Conservation (phyloP, 1,140 invertebrate genomes). For the Megathymus violae region DNA sequence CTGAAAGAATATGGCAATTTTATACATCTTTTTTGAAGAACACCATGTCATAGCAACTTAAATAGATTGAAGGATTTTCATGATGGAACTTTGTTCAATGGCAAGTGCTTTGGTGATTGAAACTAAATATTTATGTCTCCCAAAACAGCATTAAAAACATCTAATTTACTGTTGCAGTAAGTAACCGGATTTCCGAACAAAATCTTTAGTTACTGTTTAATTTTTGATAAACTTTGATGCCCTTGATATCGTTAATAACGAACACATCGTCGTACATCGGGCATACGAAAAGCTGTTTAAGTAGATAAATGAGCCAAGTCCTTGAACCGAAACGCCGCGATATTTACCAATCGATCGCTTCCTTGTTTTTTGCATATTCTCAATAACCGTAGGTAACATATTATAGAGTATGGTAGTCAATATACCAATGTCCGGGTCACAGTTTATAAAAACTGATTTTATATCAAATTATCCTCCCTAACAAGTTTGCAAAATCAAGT, state of each 20-base stretch:
- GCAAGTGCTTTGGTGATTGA: no score
- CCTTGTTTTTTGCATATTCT: conserved; percentile 35
- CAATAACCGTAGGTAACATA: conserved; percentile 27
- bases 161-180: no score
- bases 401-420: conserved; percentile 22
- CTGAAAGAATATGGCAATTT: no score
- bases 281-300: conserved; percentile 16
- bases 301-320: conserved; percentile 19
- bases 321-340: conserved; percentile 23
- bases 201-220: no score
- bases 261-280: conserved; percentile 6
- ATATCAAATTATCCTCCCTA: conserved; percentile 21
- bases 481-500: not conserved
- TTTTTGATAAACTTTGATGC: not conserved
- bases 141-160: no score
- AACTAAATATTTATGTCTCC: no score
- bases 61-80: no score
- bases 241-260: not conserved
- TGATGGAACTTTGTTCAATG: no score
- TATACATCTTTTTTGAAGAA: no score
- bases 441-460: conserved; percentile 4
- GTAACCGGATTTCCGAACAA: no score
- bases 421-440: conserved; percentile 32
- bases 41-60: no score
- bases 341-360: conserved; percentile 35